These are phyloP conservation scores for Picathartes gymnocephalus DNA, from an alignment of 2,113 vertebrate species.

Conservation along the genomic window DNA sequence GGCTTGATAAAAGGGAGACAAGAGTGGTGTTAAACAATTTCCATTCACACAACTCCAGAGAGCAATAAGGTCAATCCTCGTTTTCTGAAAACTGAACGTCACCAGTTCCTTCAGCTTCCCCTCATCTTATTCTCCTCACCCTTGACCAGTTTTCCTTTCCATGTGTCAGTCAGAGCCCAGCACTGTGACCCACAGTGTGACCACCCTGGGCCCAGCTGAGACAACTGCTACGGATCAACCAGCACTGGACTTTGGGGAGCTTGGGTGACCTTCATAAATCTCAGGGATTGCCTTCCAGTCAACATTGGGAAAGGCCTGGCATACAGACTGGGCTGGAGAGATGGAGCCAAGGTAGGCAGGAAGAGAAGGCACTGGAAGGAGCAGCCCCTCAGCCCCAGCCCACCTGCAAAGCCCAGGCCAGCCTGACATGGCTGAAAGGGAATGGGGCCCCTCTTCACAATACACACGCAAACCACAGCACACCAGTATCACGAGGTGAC, in stretches of 20 bases:
- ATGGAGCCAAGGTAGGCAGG: not conserved
- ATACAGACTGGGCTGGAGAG: not conserved
- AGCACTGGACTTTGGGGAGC: not conserved
- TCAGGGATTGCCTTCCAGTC: not conserved
- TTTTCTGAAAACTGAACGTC: not conserved
- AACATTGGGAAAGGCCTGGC: not conserved
- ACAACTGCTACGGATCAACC: fast-evolving
- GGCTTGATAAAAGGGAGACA: not conserved
- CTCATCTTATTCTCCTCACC: not conserved
- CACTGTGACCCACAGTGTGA: no score
- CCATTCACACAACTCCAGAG: not conserved
- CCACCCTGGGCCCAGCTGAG: no score
- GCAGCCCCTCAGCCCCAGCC: not conserved
- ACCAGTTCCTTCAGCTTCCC: fast-evolving
- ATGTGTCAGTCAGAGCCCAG: not conserved
- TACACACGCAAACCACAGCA: not conserved
- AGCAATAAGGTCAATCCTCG: not conserved
- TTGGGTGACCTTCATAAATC: not conserved
- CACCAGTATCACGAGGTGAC: not conserved
- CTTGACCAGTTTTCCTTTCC: not conserved
- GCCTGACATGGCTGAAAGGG: not conserved
- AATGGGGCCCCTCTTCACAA: not conserved
- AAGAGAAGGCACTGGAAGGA: not conserved
- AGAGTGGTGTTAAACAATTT: not conserved
- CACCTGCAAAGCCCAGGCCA: not conserved